A percentile compares a stretch with the other conserved stretches of the same genome.
Conservation (phyloP, 2,797 vertebrate genomes). For the Pithecia hirsuta region DNA sequence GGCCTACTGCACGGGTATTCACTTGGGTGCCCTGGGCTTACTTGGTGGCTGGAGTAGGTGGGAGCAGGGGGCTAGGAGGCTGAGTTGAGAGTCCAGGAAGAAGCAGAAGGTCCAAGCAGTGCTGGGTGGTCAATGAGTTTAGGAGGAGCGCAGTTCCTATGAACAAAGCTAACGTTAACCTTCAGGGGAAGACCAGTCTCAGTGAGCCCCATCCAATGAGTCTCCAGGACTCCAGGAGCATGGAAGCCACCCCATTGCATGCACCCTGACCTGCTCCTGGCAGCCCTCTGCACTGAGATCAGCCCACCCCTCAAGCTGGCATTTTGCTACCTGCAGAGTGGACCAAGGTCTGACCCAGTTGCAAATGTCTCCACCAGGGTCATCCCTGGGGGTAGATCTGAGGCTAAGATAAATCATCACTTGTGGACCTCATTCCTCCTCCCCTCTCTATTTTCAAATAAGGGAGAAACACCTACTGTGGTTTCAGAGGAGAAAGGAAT, state of each 20-base stretch:
- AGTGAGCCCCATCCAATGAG: background rate
- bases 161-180: background rate
- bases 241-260: background rate
- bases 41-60: background rate
- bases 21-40: background rate
- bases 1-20: conserved; percentile 90
- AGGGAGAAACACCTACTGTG: background rate
- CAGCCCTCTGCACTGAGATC: background rate
- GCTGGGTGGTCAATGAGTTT: background rate
- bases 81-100: background rate
- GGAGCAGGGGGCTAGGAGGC: background rate
- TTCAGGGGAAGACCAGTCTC: background rate
- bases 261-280: background rate
- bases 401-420: background rate
- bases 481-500: background rate
- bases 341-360: background rate
- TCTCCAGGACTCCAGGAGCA: background rate
- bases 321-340: background rate
- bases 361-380: background rate
- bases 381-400: background rate
- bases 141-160: background rate
- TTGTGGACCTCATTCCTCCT: background rate
- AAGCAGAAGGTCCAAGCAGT: background rate
- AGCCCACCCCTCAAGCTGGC: background rate
- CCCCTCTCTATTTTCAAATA: background rate